Evolutionary conservation across 2,888 invertebrate genomes (phyloP), one percentile per base, ranked within the genome.

Genomic region (Adelphocoris suturalis): DNA sequence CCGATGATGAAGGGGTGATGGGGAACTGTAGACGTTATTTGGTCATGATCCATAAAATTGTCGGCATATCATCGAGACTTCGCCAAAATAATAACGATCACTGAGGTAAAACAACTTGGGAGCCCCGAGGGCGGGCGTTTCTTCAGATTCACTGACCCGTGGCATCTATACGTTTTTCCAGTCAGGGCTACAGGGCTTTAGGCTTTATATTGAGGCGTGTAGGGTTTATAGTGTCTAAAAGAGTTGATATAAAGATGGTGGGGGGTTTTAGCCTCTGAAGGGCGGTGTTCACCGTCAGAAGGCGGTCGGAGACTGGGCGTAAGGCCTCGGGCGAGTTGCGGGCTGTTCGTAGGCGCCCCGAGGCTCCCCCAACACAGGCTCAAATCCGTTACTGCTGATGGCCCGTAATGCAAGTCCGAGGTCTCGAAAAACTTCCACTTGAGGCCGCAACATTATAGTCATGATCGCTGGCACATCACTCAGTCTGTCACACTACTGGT

Each of bases 341-440:
- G 68, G 68, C 23, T 27, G 1, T 68, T 27, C 23, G 68, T 23
- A 12, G 19, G 27, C 19, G 52, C 82, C 52, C 5, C 82, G 2
- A 23, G 82, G 52, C 82, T 13, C 52, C n/a, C 23, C 23, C 82
- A 82, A 37, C 37, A 37, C 37, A 37, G 37, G 82, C 23, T 82
- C 82, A 55, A 82, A 82, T 82, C 82, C 82, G 82, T 82, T 52
- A 52, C 52, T 52, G 52, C 46, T 46, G 80, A 80, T 47, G 80
- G 82, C 82, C 82, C 82, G 80, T 80, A 47, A 48, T 82, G 48
- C 52, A 48, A 55, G 81, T 48, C 81, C 37, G 14, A 48, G 52
- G 37, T 46, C n/a, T 48, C 13, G 81, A 37, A 48, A 82, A 27
- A 23, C 48, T 52, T 47, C 82, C 82, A 55, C 37, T 37, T 37